Base-by-base conservation (phyloP, 2,888 invertebrate genomes). In the Carcina quercana region DNA sequence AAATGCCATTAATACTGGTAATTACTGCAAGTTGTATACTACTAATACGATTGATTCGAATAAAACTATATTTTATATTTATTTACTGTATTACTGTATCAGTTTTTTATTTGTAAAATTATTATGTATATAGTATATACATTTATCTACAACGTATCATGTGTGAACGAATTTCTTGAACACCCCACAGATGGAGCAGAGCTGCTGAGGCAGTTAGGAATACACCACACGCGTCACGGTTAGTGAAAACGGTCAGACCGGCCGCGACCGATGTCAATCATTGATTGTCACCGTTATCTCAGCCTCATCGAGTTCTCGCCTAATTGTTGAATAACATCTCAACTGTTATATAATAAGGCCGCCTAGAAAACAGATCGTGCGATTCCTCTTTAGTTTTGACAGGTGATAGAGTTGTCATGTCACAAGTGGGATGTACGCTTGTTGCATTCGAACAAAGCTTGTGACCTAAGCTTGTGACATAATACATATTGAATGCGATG, bases 251-350 rank as follows among this genome's bases (percentile, higher is more conserved):
- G 40, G 42, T 41, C 32, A 36, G 45, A 44, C 48, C 44, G 42
- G 50, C 44, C 40, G 43, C 43, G 43, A 37, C 36, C 40, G 37
- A 39, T 50, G 50, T 58, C 53, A 52, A 45, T 54, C 53, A 53
- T 40, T 45, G 57, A 56, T 53, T 56, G 57, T 54, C 55, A 51
- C 50, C 38, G 52, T 54, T 63, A 62, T 59, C 59, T 50, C 40
- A 42, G 42, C 38, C 47, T 58, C 51, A 65, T 59, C 62, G 46
- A 57, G 50, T 59, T 59, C 61, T 61, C 63, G 47, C 55, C 53
- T 68, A 66, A 65, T 70, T 66, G 60, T 70, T 73, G 51, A 58
- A 65, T 72, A 69, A 69, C 54, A 58, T 50, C 40, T 43, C 24
- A 34, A 42, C 30, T 43, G 50, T 70, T 65, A 47, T 57, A 56